Base-by-base conservation (phyloP, 1,140 invertebrate species). In the Theocolax elegans region DNA sequence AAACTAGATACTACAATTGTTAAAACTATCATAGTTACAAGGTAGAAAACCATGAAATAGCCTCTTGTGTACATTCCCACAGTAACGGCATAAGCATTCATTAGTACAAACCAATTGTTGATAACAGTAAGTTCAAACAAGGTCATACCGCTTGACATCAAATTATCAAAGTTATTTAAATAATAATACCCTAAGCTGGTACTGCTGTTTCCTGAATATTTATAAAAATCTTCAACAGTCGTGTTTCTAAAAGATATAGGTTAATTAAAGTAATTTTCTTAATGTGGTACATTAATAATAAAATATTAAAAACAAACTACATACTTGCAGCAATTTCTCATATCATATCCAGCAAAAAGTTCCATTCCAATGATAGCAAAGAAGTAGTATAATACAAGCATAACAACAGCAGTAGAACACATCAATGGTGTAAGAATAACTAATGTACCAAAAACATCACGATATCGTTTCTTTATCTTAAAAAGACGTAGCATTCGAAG, bases 291-390 rank as follows among this genome's bases (percentile, higher is more conserved):
- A 27, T 21, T 54, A 15, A 1, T 38, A 38, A 25, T 54, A 71
- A 59, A 23, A 10, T 46, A 59, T 58, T 25, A 60, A 60, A 46
- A 54, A 17, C 64, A 42, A 25, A 44, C 13, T 75, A 89, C 91
- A 89, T 87, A 95, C 94, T 90, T 89, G 87, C 95, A 96, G 84
- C 94, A 96, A 79, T 96, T 94, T 65, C 87, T 89, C 79, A 96
- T 88, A 76, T 94, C 89, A 76, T 91, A 90, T 7, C 89, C 87
- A 8, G 92, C 88, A 82, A 96, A 96, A 13, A 95, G 82, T 84
- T 96, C 95, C 94, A 97, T 96, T 63, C 94, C 95, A 78, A 97
- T 91, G 67, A 97, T 94, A 3, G 94, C 93, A 86, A 95, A 96
- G 85, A 95, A 95, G 81, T 96, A 97, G 82, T 96, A 96, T 76